Evolutionary conservation across 2,113 vertebrate species (phyloP).

Genomic region (Haplochromis vanheusdeni): DNA sequence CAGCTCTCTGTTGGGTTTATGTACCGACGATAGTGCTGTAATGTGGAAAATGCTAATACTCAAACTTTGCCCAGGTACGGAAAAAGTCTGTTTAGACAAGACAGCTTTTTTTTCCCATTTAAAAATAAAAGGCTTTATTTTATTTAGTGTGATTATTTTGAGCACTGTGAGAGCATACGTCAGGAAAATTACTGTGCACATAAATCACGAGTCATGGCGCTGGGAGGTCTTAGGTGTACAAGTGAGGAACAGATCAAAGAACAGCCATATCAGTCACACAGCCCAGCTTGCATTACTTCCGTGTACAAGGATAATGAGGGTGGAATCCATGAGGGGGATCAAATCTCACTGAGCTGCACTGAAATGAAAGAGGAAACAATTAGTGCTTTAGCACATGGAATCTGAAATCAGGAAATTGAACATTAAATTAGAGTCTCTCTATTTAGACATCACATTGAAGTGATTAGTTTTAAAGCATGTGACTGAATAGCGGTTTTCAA

Average conservation of each 20-base stretch:
- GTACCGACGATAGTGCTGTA: not conserved
- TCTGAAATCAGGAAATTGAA: not conserved
- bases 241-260: conserved; percentile 24
- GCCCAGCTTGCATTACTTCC: conserved; percentile 3
- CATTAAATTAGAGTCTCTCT: not conserved
- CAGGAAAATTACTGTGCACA: not conserved
- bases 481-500: conserved; percentile 6
- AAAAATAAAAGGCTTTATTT: not conserved
- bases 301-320: conserved; percentile 12
- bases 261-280: conserved; percentile 6
- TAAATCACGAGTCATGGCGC: conserved; percentile 5
- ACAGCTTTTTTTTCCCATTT: not conserved
- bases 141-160: not conserved
- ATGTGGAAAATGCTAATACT: not conserved
- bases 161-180: not conserved
- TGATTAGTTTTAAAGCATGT: not conserved
- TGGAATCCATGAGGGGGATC: conserved; percentile 4
- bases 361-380: not conserved
- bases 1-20: not conserved
- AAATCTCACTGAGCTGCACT: not conserved
- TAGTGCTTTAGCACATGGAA: not conserved
- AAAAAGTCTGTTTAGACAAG: not conserved
- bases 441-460: not conserved
- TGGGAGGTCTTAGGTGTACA: conserved; percentile 12
- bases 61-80: not conserved